Conservation (phyloP, 2,113 vertebrate species). For the Piprites chloris region DNA sequence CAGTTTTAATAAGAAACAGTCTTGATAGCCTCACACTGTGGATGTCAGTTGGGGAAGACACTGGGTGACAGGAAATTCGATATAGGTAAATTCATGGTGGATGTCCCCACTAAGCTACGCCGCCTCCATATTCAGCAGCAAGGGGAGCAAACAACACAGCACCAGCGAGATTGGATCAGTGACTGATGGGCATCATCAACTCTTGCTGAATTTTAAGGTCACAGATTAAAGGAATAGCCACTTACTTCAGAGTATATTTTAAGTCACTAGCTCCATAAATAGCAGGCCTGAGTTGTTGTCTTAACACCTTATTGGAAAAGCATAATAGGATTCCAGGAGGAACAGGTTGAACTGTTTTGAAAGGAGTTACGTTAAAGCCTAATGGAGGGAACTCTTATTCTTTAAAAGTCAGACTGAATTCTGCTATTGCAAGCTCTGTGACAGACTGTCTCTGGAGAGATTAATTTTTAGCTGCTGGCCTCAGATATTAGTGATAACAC, state of each 20-base stretch:
- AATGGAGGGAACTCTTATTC: background rate
- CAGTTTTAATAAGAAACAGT: background rate
- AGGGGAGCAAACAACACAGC: background rate
- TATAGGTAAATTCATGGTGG: background rate
- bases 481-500: background rate
- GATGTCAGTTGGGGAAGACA: background rate
- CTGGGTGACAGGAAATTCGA: background rate
- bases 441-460: background rate
- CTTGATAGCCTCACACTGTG: background rate
- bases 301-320: conserved; percentile 56
- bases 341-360: conserved; percentile 26
- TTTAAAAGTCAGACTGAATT: background rate
- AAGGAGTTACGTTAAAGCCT: background rate
- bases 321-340: conserved; percentile 44
- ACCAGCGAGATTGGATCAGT: background rate
- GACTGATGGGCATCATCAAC: background rate
- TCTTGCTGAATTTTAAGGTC: conserved; percentile 49
- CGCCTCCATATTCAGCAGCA: background rate
- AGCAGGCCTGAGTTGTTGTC: background rate
- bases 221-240: conserved; percentile 53
- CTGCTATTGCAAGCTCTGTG: background rate
- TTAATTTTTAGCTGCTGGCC: background rate
- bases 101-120: background rate
- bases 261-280: conserved; percentile 38
- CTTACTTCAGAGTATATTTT: conserved; percentile 46